Base-by-base conservation (phyloP, 2,797 vertebrate species). In the Gallinago stenura region DNA sequence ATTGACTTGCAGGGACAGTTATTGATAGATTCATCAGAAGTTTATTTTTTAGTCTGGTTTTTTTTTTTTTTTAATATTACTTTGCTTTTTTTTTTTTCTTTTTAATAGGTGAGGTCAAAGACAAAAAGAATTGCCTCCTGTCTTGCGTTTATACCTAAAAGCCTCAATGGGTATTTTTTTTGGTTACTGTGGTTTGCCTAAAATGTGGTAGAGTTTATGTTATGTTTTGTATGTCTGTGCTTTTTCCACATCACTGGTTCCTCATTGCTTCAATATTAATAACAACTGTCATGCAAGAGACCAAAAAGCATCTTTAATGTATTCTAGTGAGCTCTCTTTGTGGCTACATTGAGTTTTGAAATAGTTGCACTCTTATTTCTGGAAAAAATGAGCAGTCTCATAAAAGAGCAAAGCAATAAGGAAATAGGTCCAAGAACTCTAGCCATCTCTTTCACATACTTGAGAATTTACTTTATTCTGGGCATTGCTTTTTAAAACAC, bases 211-310 rank as follows among this genome's bases (percentile, higher is more conserved):
- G 46, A 79, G 13, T 89, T 73, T 87, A 35, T 65, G n/a, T 62
- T 54, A 39, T 24, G 9, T 14, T 84, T 45, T 83, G 16, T 60
- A 46, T 33, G 18, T 51, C 46, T 86, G 53, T 1, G 2, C 16
- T 87, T 85, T 84, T 78, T 61, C 45, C 78, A 64, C 31, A 57
- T 90, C 51, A 14, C 35, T 75, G 33, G 35, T 71, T 92, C 33
- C 26, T 86, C 19, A 11, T 89, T 68, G 31, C 58, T 87, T 94
- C 91, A 83, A n/a, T 86, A 76, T 81, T 89, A 94, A 88, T 83
- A 82, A 35, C 30, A 92, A 56, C 51, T 72, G 25, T 86, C 79
- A 81, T 58, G 30, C 11, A 81, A 51, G 25, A 70, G 57, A 91
- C 54, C 65, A 89, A 66, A 88, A 93, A 83, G 19, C 46, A 76